These are phyloP conservation scores for Stenoptilia bipunctidactyla DNA, from an alignment of 2,888 invertebrate species.

Conservation along the genomic window DNA sequence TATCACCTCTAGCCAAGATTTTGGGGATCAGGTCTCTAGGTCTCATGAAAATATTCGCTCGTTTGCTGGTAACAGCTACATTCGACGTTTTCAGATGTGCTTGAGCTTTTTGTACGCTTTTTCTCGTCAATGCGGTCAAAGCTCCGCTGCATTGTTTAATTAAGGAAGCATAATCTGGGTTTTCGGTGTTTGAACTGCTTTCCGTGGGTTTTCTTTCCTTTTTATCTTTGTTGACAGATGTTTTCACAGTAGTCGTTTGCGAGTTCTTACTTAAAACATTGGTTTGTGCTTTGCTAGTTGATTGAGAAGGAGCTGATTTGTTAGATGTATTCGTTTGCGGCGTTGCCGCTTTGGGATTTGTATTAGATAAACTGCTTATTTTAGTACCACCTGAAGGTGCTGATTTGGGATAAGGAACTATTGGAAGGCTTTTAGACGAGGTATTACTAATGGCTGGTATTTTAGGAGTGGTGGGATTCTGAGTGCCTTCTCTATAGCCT, in stretches of 20 bases:
- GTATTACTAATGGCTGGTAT: conserved; percentile 26
- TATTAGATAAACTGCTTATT: conserved; percentile 27
- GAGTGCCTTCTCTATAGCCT: conserved; percentile 45
- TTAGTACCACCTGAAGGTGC: neutral
- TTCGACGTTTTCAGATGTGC: conserved; percentile 41
- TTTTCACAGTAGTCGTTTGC: too few relatives aligned
- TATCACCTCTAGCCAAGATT: conserved; percentile 31
- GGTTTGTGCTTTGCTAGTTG: too few relatives aligned
- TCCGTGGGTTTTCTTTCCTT: neutral
- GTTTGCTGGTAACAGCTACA: conserved; percentile 26
- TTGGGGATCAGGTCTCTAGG: conserved; percentile 42
- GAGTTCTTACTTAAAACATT: too few relatives aligned
- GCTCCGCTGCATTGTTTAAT: conserved; percentile 42
- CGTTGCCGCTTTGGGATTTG: too few relatives aligned
- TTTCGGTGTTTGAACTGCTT: neutral
- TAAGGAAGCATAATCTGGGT: neutral
- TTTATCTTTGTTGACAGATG: neutral
- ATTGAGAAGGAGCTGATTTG: too few relatives aligned
- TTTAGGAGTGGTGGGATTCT: too few relatives aligned
- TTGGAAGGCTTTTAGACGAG: conserved; percentile 22
- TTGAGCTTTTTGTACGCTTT: conserved; percentile 35
- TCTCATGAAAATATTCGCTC: conserved; percentile 39
- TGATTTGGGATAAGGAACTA: neutral
- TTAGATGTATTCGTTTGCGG: too few relatives aligned
- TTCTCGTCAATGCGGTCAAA: conserved; percentile 40